Evolutionary conservation across 2,888 invertebrate species (phyloP).

Genomic region (Lasius fuliginosus): DNA sequence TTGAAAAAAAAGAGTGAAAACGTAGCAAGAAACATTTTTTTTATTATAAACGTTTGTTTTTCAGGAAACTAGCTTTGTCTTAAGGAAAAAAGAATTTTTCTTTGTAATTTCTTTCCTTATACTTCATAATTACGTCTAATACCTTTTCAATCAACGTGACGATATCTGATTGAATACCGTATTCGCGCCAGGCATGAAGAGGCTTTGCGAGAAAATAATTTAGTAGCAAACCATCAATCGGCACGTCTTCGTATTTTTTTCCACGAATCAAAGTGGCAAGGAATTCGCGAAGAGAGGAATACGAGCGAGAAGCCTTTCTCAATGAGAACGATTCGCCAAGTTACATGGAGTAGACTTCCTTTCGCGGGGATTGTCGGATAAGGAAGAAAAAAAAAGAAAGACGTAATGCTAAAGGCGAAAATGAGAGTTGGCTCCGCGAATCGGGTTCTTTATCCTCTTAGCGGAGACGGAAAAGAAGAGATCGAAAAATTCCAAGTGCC

Average conservation of each 20-base stretch:
- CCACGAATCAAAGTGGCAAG: constrained; percentile 31
- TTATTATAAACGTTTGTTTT: background rate
- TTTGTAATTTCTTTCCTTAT: background rate
- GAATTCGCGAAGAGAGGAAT: constrained; percentile 48
- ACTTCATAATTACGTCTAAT: background rate
- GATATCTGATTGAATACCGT: background rate
- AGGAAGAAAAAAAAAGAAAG: constrained; percentile 26
- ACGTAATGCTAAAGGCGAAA: constrained; percentile 38
- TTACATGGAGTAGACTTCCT: constrained; percentile 28
- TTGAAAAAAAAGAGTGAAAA: constrained; percentile 2
- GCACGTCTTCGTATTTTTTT: constrained; percentile 26
- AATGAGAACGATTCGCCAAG: constrained; percentile 32
- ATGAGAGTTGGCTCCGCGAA: constrained; percentile 65
- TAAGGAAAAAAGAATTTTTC: background rate
- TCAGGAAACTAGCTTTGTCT: background rate
- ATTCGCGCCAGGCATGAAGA: background rate
- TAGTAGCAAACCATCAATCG: constrained; percentile 29
- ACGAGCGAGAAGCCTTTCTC: constrained; percentile 41
- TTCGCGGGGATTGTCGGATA: constrained; percentile 18
- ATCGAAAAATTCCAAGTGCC: constrained; percentile 51
- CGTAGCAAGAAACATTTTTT: background rate
- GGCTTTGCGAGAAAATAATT: constrained; percentile 20
- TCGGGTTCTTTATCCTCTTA: constrained; percentile 82
- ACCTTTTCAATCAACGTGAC: constrained; percentile 21
- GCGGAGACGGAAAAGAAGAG: constrained; percentile 34